Evolutionary conservation across 2,888 invertebrate genomes (phyloP), one percentile per base, ranked within the genome.

Genomic region (Clivina fossor): DNA sequence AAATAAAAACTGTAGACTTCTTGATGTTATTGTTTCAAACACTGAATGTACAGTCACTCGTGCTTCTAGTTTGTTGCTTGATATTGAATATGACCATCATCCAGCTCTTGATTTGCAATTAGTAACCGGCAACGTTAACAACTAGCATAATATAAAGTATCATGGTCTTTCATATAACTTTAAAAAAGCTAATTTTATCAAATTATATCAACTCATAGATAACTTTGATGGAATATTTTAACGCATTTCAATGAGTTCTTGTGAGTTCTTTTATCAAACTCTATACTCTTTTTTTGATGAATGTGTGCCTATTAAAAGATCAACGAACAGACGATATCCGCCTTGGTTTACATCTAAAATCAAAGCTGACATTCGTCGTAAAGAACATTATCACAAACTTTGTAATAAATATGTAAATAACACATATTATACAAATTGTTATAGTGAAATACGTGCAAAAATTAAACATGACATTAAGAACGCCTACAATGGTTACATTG

Each of bases 271-370:
- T 20, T 40, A 40, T 20, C 20, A 19, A 13, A 37, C 16, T 13
- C 16, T 15, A 2, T 40, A 40, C 9, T 8, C 1, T 20, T 40
- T 40, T 20, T 20, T 40, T 2, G 32, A 32, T 4, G 32, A 32
- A 40, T 40, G 40, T 40, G 40, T 40, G 11, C 41, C 15, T 2
- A 13, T 24, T 7, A 43, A 24, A 26, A 43, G 16, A 2, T 43
- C 26, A 8, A 7, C 15, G 8, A 43, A 13, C 24, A 7, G 5
- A 32, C 3, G 32, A 4, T 43, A 24, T 13, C 41, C 24, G 11
- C 26, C 24, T 26, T 43, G 41, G 41, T 43, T 43, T 15, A 43
- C 24, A 5, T 20, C 22, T 8, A 16, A 43, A 43, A 26, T 43
- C 13, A 26, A 3, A 4, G 26, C 26, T n/a, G 26, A 43, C 28